Base-by-base conservation (phyloP, 2,888 invertebrate species). In the Clunio marinus region DNA sequence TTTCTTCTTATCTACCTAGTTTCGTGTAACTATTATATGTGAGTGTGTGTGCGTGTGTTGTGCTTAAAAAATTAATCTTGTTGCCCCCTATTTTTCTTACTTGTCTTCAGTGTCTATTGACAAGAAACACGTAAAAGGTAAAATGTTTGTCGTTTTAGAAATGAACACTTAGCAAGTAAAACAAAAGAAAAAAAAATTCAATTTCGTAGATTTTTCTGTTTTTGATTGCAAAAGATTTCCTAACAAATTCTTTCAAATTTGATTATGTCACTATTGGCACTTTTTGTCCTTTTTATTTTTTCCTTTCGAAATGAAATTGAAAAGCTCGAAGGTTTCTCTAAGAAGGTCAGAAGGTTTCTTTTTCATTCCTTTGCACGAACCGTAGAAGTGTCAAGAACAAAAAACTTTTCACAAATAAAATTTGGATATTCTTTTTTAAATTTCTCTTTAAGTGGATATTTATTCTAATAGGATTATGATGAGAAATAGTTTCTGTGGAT, bases 201-300 rank as follows among this genome's bases (percentile, higher is more conserved):
- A 58, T 58, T 28, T 58, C 13, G 58, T 27, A 28, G 58, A 24
- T 58, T 58, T 58, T 58, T 51, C 41, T 41, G 51, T n/a, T 20
- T 51, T 51, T 51, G 51, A 51, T 51, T 51, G 51, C 51, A 22
- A n/a, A n/a, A n/a, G n/a, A n/a, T n/a, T n/a, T n/a, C n/a, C n/a
- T n/a, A n/a, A n/a, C n/a, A n/a, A n/a, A n/a, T n/a, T n/a, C n/a
- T n/a, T n/a, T n/a, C n/a, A n/a, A n/a, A n/a, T n/a, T n/a, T n/a
- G n/a, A n/a, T n/a, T n/a, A n/a, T n/a, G n/a, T n/a, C n/a, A n/a
- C n/a, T n/a, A n/a, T n/a, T n/a, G n/a, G n/a, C n/a, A n/a, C n/a
- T n/a, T n/a, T n/a, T n/a, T n/a, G n/a, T n/a, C n/a, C n/a, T n/a
- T n/a, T n/a, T n/a, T n/a, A n/a, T n/a, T n/a, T n/a, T n/a, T n/a